Evolutionary conservation across 2,888 invertebrate genomes (phyloP), one percentile per base, ranked within the genome.

Genomic region (Papilio demoleus): DNA sequence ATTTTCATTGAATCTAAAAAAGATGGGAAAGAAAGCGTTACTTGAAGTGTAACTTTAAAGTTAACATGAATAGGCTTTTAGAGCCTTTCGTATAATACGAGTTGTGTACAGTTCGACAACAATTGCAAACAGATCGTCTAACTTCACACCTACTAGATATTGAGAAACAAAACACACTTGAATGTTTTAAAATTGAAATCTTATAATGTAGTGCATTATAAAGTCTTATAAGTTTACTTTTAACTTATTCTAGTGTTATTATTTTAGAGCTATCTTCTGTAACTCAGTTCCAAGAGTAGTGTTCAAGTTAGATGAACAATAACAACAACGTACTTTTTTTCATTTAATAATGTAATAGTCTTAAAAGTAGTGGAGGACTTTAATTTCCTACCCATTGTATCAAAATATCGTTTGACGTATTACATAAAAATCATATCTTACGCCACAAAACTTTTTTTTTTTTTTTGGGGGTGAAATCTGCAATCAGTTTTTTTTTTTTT

Each of bases 31-130:
- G 27, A n/a, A 27, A 27, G 27, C 53, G 27, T 24, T 24, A 53
- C 8, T 53, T 27, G 24, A 8, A 27, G 53, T 24, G 27, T 53
- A 27, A 53, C 53, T n/a, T 53, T 53, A 53, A 53, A 53, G n/a
- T 24, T 53, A 53, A 53, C 53, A 53, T 53, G 53, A 53, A 53
- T 53, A 27, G 53, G 53, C 53, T 53, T 27, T 53, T 53, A 53
- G 53, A 53, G 53, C 14, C 6, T 14, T 24, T 22, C 22, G 12
- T 50, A 24, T 0, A 50, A 50, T 24, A 50, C 14, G 24, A 12
- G 14, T 50, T 17, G 42, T 17, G 17, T 6, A 17, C 14, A 14
- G 31, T 6, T 3, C 11, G 3, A 6, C 27, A 24, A 50, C 47
- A 50, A 50, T 50, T 4, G 47, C 53, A 53, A 27, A 14, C 53